Evolutionary conservation across 2,113 vertebrate genomes (phyloP), one percentile per base, ranked within the genome.

Genomic region (Fregetta grallaria): DNA sequence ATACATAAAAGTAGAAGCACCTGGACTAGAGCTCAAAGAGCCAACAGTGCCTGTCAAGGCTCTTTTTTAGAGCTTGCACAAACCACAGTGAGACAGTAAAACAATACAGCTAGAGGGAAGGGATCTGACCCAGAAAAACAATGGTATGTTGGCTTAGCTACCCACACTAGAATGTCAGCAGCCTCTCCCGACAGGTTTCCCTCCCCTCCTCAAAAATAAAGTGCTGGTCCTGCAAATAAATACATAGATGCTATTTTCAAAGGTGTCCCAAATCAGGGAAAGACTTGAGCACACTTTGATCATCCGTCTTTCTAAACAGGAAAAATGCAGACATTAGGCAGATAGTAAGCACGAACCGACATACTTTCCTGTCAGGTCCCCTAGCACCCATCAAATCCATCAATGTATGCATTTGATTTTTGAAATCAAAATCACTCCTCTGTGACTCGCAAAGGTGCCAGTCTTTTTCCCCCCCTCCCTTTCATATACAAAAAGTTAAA

Each of bases 41-140:
- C 47, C 26, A 7, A 67, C 68, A 86, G 50, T 61, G 79, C 66
- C 84, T 85, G 49, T 76, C 89, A 95, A 94, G 74, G 44, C n/a
- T 67, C 56, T 86, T 86, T 88, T 87, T 85, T 68, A 86, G 68
- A 90, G 58, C 83, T 85, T 86, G 45, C 74, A 90, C 84, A 94
- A 94, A 76, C 67, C 89, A 91, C 77, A 80, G 40, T 80, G 62
- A 94, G 53, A 88, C 77, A 91, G 87, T 83, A 92, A 97, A 97
- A 96, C 86, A 94, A 95, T 77, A 87, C 74, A 94, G 90, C 89
- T 79, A 82, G 66, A 95, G 81, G 71, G 75, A 95, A 94, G 50
- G 74, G 63, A 93, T 92, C 59, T 96, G 90, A 95, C 82, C 90
- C 90, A 96, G 95, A 94, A 96, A 97, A 97, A 91, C 86, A 92